These are phyloP conservation scores for Australoheros scitulus DNA, from an alignment of 2,113 vertebrate species.

Conservation along the genomic window DNA sequence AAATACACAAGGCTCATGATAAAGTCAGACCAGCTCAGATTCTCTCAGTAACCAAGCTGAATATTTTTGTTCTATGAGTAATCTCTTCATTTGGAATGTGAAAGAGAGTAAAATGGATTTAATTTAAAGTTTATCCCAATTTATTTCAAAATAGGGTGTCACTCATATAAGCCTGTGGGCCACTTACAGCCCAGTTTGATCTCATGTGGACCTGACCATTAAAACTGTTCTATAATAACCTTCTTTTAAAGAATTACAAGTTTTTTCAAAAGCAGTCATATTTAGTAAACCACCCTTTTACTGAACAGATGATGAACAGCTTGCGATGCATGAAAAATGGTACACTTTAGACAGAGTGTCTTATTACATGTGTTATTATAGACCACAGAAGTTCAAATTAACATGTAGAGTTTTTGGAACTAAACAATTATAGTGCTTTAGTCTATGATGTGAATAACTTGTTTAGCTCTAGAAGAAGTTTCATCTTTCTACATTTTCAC, in stretches of 20 bases:
- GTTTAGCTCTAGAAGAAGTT: neutral
- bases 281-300: neutral
- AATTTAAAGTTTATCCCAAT: neutral
- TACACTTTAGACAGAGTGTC: neutral
- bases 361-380: neutral
- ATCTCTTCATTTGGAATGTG: conserved; percentile 4
- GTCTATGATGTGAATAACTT: neutral
- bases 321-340: neutral
- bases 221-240: no score
- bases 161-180: no score
- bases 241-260: neutral
- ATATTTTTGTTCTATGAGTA: neutral
- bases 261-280: neutral
- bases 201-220: neutral
- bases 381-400: neutral
- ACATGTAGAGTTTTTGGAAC: neutral
- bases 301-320: neutral
- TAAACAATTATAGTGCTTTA: neutral
- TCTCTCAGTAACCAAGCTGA: conserved; percentile 19
- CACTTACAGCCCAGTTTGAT: neutral
- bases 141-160: no score
- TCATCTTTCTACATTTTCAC: neutral
- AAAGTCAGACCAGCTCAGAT: conserved; percentile 17
- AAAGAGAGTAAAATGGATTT: conserved; percentile 3
- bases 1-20: conserved; percentile 29